Conservation (phyloP, 2,888 invertebrate species). For the Agrilus cyanescens region DNA sequence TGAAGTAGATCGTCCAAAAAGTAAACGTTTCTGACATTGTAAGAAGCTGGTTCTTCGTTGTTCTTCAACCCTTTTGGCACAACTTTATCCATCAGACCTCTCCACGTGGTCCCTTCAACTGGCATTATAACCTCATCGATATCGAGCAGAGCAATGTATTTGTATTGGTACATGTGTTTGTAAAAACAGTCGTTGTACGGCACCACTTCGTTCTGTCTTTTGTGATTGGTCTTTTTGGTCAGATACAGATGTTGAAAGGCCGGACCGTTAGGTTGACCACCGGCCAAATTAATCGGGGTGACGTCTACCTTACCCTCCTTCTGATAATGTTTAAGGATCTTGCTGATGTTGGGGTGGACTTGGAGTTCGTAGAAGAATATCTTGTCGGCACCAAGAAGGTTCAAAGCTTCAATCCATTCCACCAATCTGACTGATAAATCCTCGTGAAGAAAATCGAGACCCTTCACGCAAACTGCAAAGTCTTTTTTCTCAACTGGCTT, state of each 20-base stretch:
- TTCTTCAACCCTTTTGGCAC: conserved; percentile 56
- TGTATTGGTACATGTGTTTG: conserved; percentile 80
- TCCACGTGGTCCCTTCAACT: conserved; percentile 59
- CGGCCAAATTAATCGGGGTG: conserved; percentile 73
- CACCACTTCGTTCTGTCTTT: conserved; percentile 87
- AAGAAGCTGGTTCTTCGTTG: conserved; percentile 56
- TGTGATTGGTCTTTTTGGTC: conserved; percentile 83
- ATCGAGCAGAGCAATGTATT: conserved; percentile 82
- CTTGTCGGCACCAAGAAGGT: conserved; percentile 79
- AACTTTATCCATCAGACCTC: conserved; percentile 57
- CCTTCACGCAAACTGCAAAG: conserved; percentile 89
- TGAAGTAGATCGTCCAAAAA: conserved; percentile 80
- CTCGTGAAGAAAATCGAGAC: conserved; percentile 83
- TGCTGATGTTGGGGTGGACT: conserved; percentile 86
- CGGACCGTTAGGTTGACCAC: conserved; percentile 82
- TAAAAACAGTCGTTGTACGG: conserved; percentile 95
- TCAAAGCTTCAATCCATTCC: conserved; percentile 88
- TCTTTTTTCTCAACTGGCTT: conserved; percentile 59
- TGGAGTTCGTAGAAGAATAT: conserved; percentile 83
- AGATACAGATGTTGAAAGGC: conserved; percentile 82
- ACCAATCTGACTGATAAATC: conserved; percentile 80
- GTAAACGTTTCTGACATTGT: conserved; percentile 85
- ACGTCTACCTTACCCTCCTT: conserved; percentile 57
- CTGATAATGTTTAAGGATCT: conserved; percentile 55
- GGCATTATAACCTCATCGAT: conserved; percentile 95